Conservation (phyloP, 2,797 vertebrate species). For the Anguilla marmorata region DNA sequence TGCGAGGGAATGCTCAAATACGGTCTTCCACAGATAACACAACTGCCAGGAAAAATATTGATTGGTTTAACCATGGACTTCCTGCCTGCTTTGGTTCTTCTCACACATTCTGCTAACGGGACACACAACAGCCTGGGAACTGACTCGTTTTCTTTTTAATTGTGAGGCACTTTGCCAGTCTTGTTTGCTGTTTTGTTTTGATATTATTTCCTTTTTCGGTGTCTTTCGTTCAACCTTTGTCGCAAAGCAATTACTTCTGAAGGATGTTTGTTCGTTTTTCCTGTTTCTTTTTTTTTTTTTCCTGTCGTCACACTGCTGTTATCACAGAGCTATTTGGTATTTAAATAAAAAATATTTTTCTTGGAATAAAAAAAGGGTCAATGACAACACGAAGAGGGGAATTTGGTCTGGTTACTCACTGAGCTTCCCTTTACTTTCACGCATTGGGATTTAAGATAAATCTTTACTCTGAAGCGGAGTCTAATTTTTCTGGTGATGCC, state of each 20-base stretch:
- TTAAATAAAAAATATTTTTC: slow-evolving; percentile 74
- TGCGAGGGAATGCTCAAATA: slow-evolving; percentile 44
- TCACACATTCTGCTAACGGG: slow-evolving; percentile 30
- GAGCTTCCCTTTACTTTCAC: slow-evolving; percentile 27
- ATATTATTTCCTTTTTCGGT: slow-evolving; percentile 62
- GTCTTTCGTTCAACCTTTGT: slow-evolving; percentile 45
- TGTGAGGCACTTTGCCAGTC: slow-evolving; percentile 38
- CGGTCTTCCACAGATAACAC: slow-evolving; percentile 55
- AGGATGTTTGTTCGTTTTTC: slow-evolving; percentile 74
- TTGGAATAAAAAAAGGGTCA: slow-evolving; percentile 63
- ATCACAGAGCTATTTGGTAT: slow-evolving; percentile 64
- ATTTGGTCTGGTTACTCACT: slow-evolving; percentile 55
- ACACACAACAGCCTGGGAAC: slow-evolving; percentile 40
- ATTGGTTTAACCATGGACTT: slow-evolving; percentile 64
- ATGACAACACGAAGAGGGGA: slow-evolving; percentile 65
- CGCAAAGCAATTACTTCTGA: slow-evolving; percentile 60
- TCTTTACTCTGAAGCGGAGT: background rate
- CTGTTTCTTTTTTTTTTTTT: slow-evolving; percentile 63
- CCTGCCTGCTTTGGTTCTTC: slow-evolving; percentile 60
- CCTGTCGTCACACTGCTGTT: slow-evolving; percentile 45
- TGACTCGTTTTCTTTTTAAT: background rate
- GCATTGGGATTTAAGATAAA: background rate
- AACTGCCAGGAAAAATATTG: slow-evolving; percentile 61
- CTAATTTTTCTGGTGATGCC: slow-evolving; percentile 7
- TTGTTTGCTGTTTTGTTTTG: slow-evolving; percentile 40